Evolutionary conservation across 1,140 invertebrate genomes (phyloP).

Genomic region (Glomeris maerens): DNA sequence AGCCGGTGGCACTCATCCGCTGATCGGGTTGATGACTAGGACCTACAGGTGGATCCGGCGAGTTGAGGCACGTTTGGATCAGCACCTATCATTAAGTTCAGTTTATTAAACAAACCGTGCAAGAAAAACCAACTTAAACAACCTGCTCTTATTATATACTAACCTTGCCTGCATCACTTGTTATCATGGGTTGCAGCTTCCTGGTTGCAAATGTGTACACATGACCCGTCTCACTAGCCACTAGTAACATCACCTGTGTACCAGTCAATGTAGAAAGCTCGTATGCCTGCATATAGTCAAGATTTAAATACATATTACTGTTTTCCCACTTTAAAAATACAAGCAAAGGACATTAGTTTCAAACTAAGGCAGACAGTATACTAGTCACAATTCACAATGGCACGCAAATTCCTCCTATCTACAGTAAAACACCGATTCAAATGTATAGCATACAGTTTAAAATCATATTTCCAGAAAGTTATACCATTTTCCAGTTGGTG

Average conservation of each 20-base stretch:
- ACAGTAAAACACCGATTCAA: too few relatives aligned
- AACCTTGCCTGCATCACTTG: conserved; percentile 95
- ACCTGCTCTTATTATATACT: too few relatives aligned
- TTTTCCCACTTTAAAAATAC: conserved; percentile 1
- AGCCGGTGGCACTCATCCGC: conserved; percentile 94
- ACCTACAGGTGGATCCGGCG: conserved; percentile 72
- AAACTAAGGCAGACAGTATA: neutral
- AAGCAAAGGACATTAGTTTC: neutral
- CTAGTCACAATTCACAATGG: too few relatives aligned
- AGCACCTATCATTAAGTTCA: too few relatives aligned
- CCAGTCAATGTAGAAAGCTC: conserved; percentile 97
- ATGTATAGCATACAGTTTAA: too few relatives aligned
- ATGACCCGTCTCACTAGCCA: conserved; percentile 92
- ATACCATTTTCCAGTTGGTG: too few relatives aligned
- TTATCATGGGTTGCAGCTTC: conserved; percentile 99
- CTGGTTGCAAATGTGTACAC: conserved; percentile 99
- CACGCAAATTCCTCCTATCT: too few relatives aligned
- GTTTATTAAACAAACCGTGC: too few relatives aligned
- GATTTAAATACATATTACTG: too few relatives aligned
- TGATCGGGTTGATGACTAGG: conserved; percentile 47
- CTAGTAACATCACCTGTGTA: conserved; percentile 94
- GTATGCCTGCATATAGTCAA: conserved; percentile 64
- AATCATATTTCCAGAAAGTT: too few relatives aligned
- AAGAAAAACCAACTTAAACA: too few relatives aligned
- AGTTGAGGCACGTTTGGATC: conserved; percentile 97